A percentile compares a stretch with the other conserved stretches of the same genome.
Evolutionary conservation across 2,888 invertebrate species (phyloP).

Genomic region (Palloptera scutellata): DNA sequence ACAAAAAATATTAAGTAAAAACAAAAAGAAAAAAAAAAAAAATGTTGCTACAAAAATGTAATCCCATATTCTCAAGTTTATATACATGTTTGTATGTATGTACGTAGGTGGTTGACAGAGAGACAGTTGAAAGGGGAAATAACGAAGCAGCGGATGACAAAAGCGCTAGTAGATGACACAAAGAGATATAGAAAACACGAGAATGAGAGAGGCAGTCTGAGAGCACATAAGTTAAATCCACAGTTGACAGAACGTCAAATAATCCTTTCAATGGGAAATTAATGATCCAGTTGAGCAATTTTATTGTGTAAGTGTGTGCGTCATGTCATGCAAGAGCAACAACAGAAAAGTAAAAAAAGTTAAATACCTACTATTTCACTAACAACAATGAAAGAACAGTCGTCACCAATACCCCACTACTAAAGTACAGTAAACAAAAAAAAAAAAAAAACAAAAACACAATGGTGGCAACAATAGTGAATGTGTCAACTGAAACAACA

Average conservation of each 20-base stretch:
- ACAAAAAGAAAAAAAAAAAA: no score
- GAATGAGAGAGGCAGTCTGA: background rate
- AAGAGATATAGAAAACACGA: background rate
- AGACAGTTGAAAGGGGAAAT: no score
- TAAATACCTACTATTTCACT: background rate
- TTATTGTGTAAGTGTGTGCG: background rate
- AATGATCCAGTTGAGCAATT: constrained; percentile 6
- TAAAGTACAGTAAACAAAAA: constrained; percentile 9
- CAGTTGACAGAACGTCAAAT: constrained; percentile 14
- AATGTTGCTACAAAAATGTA: no score
- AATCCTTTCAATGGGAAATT: constrained; percentile 19
- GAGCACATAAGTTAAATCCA: background rate
- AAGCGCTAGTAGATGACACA: no score
- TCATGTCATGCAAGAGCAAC: background rate
- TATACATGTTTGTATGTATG: no score
- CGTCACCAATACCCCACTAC: background rate
- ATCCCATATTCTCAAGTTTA: no score
- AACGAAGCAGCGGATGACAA: no score
- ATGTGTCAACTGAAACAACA: no score
- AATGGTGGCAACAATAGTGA: background rate
- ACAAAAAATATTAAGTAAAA: no score
- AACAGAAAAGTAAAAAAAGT: constrained; percentile 29
- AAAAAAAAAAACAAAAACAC: background rate
- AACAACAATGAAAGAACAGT: background rate
- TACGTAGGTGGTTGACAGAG: no score